phyloP scores from a whole-genome alignment of 2,797 vertebrate species.

The Yasuhikotakia modesta region DNA sequence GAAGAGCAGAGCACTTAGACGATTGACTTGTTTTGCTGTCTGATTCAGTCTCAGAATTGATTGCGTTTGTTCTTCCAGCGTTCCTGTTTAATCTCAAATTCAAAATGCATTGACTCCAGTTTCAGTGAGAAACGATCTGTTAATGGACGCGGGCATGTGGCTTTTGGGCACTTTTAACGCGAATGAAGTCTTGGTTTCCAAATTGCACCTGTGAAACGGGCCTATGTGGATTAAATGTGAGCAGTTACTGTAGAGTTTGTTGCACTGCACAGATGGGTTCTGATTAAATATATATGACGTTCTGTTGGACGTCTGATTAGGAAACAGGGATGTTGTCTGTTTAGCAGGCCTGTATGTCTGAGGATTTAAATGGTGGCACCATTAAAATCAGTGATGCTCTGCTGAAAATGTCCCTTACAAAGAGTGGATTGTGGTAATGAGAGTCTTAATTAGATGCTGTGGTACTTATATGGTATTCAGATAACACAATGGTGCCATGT shows the following conservation, averaged over 20 bases:
- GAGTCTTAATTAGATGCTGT: no score
- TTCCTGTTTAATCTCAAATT: slow-evolving; percentile 76
- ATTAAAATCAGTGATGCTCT: neutral
- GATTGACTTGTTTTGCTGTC: slow-evolving; percentile 65
- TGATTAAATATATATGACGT: slow-evolving; percentile 14
- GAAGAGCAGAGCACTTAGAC: slow-evolving; percentile 73
- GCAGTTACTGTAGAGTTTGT: slow-evolving; percentile 16
- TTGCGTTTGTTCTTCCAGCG: slow-evolving; percentile 69
- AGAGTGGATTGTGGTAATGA: no score
- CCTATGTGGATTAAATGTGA: slow-evolving; percentile 22
- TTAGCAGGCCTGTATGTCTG: neutral
- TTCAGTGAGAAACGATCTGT: slow-evolving; percentile 63
- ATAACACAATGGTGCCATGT: neutral
- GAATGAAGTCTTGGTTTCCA: slow-evolving; percentile 47
- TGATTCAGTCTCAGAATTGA: slow-evolving; percentile 66
- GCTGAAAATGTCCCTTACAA: neutral
- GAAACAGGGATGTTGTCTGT: neutral
- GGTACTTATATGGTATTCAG: neutral
- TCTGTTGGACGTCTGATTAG: neutral
- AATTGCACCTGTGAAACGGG: slow-evolving; percentile 44
- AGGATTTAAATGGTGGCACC: neutral
- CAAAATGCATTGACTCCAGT: slow-evolving; percentile 67
- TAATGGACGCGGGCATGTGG: slow-evolving; percentile 55
- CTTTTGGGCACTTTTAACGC: slow-evolving; percentile 61
- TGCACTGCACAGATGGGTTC: slow-evolving; percentile 21